Evolutionary conservation across 2,113 vertebrate genomes (phyloP), one percentile per base, ranked within the genome.

Genomic region (Aphelocoma coerulescens): DNA sequence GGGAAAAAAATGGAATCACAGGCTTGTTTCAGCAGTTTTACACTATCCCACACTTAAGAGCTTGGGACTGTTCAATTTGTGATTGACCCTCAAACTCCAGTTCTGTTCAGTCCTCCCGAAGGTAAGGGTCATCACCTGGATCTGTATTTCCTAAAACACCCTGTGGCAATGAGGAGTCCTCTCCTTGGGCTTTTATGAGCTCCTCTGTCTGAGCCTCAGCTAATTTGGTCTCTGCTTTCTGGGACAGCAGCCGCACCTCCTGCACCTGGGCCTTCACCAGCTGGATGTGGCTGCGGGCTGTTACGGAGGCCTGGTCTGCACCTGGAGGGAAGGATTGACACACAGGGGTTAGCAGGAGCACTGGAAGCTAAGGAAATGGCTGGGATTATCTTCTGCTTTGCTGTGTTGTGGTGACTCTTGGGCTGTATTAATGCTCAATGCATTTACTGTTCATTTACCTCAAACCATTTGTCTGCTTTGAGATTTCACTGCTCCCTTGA

Each of bases 151-250:
- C 89, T 48, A 88, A 24, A 66, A 83, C 23, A 21, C 69, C 74
- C 61, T 85, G 48, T 27, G 94, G 89, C 54, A 90, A 26, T 0
- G 94, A 79, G 4, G 96, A 63, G 24, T 91, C 86, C 55, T 98
- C 97, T 5, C 94, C 97, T 49, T 81, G 84, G 9, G 91, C 46
- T 68, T 97, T 97, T 44, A 97, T 91, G 37, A 98, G 97, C 68
- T 98, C 98, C n/a, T 98, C 98, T 1, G 98, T 99, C 97, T 99
- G 99, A 9, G 95, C 97, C 89, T 99, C 98, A 1, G 98, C 98
- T 89, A 99, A 80, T 96, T 98, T 98, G 94, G 97, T 98, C 88
- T 99, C 98, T 4, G 99, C 99, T 39, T 98, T 98, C 91, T 94
- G 85, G 10, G 98, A 98, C 30, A 99, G 96, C 96, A 98, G 98